Percentiles rank a stretch among this genome's conserved stretches.
Evolutionary conservation across 2,888 invertebrate genomes (phyloP).

Genomic region (Lasioglossum leucozonium): DNA sequence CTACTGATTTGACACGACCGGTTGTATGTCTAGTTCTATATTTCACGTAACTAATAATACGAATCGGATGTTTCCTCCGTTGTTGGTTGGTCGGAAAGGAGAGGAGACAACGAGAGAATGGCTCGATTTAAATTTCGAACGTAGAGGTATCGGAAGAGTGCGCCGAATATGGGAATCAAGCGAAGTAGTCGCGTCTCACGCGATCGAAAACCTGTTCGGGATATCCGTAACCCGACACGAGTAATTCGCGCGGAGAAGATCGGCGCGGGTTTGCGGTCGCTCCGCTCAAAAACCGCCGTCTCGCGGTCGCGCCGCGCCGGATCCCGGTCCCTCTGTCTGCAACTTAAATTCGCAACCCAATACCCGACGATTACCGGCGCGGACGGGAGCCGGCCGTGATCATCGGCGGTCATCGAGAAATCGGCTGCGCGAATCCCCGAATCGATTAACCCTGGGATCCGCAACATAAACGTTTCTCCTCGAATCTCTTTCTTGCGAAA

Average conservation of each 20-base stretch:
- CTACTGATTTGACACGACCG: no score
- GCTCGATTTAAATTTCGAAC: background rate
- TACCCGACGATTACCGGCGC: slow-evolving; percentile 6
- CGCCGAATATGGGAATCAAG: slow-evolving; percentile 51
- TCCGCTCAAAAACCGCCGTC: slow-evolving; percentile 47
- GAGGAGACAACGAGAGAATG: no score
- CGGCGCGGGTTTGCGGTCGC: slow-evolving; percentile 40
- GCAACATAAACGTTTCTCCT: background rate
- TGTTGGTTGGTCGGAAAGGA: no score
- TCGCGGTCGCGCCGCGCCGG: slow-evolving; percentile 35
- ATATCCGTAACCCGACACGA: slow-evolving; percentile 60
- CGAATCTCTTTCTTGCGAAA: no score
- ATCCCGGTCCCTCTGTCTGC: slow-evolving; percentile 18
- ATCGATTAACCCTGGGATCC: background rate
- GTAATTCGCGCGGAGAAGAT: slow-evolving; percentile 53
- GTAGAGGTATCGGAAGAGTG: background rate
- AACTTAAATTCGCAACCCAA: slow-evolving; percentile 26
- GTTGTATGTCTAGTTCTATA: no score
- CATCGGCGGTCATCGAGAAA: slow-evolving; percentile 10
- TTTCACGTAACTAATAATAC: no score
- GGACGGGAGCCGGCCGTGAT: slow-evolving; percentile 15
- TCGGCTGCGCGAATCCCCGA: background rate
- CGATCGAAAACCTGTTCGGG: slow-evolving; percentile 65
- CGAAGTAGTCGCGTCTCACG: slow-evolving; percentile 18
- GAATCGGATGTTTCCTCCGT: no score